These are phyloP conservation scores for Bombylius major DNA, from an alignment of 2,888 invertebrate genomes.

Conservation along the genomic window DNA sequence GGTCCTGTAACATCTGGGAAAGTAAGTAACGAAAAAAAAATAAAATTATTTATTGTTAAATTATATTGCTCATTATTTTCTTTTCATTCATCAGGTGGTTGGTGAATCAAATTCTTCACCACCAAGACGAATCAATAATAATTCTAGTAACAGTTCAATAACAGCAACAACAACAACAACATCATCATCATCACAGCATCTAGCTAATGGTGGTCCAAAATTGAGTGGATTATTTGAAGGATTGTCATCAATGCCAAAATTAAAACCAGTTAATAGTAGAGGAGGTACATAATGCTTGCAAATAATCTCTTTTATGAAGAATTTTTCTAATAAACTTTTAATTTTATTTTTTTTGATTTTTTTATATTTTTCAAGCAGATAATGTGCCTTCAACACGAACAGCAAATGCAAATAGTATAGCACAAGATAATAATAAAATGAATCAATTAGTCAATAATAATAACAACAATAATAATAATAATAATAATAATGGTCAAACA, in stretches of 20 bases:
- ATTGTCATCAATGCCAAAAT: conserved; percentile 34
- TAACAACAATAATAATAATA: neutral
- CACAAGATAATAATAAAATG: conserved; percentile 28
- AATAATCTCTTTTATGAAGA: neutral
- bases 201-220: conserved; percentile 32
- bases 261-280: conserved; percentile 35
- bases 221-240: conserved; percentile 35
- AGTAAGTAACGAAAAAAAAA: conserved; percentile 21
- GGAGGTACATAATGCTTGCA: conserved; percentile 10
- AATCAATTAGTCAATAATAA: conserved; percentile 8
- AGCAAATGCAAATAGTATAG: conserved; percentile 20
- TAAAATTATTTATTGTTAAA: no score
- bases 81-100: neutral
- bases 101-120: conserved; percentile 4
- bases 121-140: neutral
- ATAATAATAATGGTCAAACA: conserved; percentile 18
- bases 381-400: conserved; percentile 3
- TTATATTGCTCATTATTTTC: neutral
- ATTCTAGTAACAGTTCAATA: neutral
- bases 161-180: conserved; percentile 15
- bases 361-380: neutral
- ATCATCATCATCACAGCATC: conserved; percentile 15
- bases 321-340: no score
- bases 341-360: no score
- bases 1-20: conserved; percentile 62